phyloP scores from a whole-genome alignment of 2,888 invertebrate genomes.

The Linnaemya tessellans region DNA sequence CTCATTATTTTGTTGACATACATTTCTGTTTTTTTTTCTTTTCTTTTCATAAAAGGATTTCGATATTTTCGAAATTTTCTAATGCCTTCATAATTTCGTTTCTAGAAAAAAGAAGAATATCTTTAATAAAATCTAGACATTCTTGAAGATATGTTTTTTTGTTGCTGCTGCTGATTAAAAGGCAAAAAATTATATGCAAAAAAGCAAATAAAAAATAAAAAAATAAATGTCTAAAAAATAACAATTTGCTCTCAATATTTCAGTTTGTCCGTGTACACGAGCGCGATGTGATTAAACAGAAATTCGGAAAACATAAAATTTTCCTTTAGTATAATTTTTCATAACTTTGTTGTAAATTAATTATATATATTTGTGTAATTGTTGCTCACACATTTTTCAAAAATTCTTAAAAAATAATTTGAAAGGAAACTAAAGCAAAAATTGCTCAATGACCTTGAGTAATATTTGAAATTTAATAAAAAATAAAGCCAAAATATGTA shows the following conservation, averaged over 20 bases:
- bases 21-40: too few relatives aligned
- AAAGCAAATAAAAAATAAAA: constrained; percentile 24
- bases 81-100: neutral
- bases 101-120: neutral
- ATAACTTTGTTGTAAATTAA: neutral
- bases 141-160: constrained; percentile 16
- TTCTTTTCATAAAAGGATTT: too few relatives aligned
- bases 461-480: constrained; percentile 14
- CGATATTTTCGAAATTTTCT: too few relatives aligned
- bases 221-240: constrained; percentile 44
- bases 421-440: neutral
- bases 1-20: too few relatives aligned
- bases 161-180: constrained; percentile 17
- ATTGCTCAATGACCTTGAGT: constrained; percentile 45
- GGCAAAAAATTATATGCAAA: constrained; percentile 51
- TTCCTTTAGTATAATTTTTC: constrained; percentile 20
- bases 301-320: constrained; percentile 57
- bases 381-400: neutral
- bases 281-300: constrained; percentile 57
- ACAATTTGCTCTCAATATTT: constrained; percentile 58
- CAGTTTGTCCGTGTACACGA: constrained; percentile 62
- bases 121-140: constrained; percentile 10
- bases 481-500: neutral
- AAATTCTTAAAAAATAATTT: neutral
- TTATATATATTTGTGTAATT: neutral